Evolutionary conservation across 1,140 invertebrate genomes (phyloP).

Genomic region (Drosophila arawakana): DNA sequence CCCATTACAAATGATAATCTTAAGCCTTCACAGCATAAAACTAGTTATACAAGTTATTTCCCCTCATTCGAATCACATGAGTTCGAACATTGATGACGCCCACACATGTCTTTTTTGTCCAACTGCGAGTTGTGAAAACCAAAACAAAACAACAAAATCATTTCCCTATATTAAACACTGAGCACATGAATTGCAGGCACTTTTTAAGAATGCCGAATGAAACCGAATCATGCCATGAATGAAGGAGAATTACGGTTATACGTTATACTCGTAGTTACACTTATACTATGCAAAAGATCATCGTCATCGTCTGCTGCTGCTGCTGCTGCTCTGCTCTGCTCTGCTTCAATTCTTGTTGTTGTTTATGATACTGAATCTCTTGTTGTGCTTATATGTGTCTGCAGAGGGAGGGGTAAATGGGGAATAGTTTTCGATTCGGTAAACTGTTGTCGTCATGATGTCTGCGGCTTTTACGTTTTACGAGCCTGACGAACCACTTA

Average conservation of each 20-base stretch:
- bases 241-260: conserved; percentile 66
- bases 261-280: conserved; percentile 31
- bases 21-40: neutral
- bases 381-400: conserved; percentile 5
- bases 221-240: conserved; percentile 62
- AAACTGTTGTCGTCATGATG: conserved; percentile 68
- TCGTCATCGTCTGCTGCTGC: conserved; percentile 52
- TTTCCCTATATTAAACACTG: conserved; percentile 17
- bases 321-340: neutral
- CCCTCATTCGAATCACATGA: conserved; percentile 43
- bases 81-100: conserved; percentile 70
- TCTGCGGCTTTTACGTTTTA: conserved; percentile 74
- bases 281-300: conserved; percentile 64
- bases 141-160: conserved; percentile 29
- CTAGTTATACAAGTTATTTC: conserved; percentile 30
- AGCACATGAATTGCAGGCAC: conserved; percentile 62
- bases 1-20: neutral
- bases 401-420: conserved; percentile 3
- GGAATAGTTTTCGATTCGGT: conserved; percentile 10
- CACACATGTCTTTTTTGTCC: conserved; percentile 40
- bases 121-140: conserved; percentile 34
- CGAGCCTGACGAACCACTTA: conserved; percentile 47
- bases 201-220: conserved; percentile 31
- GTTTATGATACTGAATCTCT: conserved; percentile 13
- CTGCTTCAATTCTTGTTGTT: conserved; percentile 8